phyloP scores from a whole-genome alignment of 2,113 vertebrate species.

The Astur gentilis region DNA sequence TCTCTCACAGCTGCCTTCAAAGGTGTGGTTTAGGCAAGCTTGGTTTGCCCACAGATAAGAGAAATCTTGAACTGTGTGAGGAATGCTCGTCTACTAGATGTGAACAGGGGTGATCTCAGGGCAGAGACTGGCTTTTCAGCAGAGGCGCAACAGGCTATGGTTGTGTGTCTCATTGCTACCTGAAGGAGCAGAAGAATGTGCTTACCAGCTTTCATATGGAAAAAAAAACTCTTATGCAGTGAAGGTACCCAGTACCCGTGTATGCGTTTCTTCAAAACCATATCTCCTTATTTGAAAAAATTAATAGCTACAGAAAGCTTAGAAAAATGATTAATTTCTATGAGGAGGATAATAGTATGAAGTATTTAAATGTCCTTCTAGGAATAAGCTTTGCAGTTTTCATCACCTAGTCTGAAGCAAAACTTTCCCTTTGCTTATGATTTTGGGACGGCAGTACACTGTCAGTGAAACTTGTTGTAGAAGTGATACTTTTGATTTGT shows the following conservation, averaged over 20 bases:
- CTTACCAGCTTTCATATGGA: accelerated
- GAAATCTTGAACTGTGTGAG: not conserved
- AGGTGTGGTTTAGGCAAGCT: not conserved
- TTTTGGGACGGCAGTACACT: not conserved
- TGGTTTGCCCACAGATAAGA: not conserved
- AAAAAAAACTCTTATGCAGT: not conserved
- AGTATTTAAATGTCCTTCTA: not conserved
- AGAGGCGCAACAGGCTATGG: accelerated
- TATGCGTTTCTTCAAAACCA: not conserved
- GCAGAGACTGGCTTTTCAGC: not conserved
- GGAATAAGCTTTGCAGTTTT: not conserved
- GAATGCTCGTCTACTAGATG: accelerated
- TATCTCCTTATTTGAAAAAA: not conserved
- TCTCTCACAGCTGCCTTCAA: not conserved
- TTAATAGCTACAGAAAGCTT: not conserved
- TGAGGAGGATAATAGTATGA: not conserved
- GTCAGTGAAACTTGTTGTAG: not conserved
- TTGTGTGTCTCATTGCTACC: accelerated
- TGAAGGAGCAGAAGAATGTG: not conserved
- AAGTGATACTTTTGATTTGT: not conserved
- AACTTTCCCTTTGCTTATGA: not conserved
- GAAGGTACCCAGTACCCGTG: not conserved
- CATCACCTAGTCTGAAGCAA: not conserved
- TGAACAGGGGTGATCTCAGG: not conserved
- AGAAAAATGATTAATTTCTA: accelerated